These are phyloP conservation scores for Cuculus canorus DNA, from an alignment of 2,797 vertebrate species.

Conservation along the genomic window DNA sequence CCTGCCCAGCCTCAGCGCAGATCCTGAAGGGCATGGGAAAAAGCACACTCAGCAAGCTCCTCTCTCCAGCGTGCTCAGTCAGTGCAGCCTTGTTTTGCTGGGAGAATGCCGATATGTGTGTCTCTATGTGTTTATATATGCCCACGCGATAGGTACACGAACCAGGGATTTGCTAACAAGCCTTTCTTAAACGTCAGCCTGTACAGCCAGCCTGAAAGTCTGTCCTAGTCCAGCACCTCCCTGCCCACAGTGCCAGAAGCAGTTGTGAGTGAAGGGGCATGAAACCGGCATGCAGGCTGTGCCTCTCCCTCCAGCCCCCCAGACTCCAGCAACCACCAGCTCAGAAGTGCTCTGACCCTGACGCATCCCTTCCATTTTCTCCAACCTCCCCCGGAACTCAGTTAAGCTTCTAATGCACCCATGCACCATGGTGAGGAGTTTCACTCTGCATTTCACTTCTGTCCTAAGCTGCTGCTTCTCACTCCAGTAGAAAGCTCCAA, in stretches of 20 bases:
- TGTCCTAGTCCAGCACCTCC: neutral
- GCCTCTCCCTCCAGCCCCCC: neutral
- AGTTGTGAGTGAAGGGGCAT: rapidly evolving
- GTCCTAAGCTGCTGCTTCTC: neutral
- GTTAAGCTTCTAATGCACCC: neutral
- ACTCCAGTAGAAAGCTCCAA: neutral
- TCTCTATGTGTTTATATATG: neutral
- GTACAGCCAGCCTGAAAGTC: neutral
- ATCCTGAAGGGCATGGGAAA: neutral
- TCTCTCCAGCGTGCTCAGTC: neutral
- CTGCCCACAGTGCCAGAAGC: neutral
- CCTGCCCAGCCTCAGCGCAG: neutral
- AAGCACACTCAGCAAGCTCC: neutral
- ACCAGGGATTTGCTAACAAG: neutral
- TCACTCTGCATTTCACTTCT: neutral
- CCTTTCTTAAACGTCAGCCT: neutral
- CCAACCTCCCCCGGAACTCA: neutral
- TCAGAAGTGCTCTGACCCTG: neutral
- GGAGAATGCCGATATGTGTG: neutral
- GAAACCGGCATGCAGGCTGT: rapidly evolving
- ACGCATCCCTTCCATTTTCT: neutral
- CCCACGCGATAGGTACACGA: neutral
- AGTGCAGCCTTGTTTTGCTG: neutral
- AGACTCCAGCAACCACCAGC: neutral
- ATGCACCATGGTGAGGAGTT: neutral